Evolutionary conservation across 2,113 vertebrate genomes (phyloP).

Genomic region (Gymnogyps californianus): DNA sequence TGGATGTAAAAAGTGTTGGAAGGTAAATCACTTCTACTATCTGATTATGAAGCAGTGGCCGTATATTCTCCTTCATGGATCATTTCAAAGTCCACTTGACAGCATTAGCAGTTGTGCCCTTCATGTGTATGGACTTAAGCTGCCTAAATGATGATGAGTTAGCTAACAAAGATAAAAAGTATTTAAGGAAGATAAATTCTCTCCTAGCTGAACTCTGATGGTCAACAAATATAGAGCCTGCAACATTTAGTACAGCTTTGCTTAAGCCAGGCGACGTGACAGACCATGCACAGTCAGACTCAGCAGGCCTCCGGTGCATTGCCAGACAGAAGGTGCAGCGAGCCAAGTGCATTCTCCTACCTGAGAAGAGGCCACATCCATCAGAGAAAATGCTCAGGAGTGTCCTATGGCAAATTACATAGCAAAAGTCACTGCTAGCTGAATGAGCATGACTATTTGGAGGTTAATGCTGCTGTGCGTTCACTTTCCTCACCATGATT

Average conservation of each 20-base stretch:
- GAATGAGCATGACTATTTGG: not conserved
- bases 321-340: not conserved
- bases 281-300: not conserved
- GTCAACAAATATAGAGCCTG: constrained; percentile 37
- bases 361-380: not conserved
- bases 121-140: constrained; percentile 29
- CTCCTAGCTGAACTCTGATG: not conserved
- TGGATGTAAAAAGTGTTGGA: not conserved
- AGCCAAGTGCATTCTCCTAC: not conserved
- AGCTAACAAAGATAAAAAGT: constrained; percentile 63
- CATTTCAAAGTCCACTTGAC: constrained; percentile 1
- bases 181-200: constrained; percentile 64
- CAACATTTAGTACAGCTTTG: not conserved
- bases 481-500: not conserved
- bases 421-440: not conserved
- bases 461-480: not conserved
- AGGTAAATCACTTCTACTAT: constrained; percentile 3
- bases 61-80: constrained; percentile 18
- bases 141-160: constrained; percentile 54
- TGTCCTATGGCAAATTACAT: not conserved
- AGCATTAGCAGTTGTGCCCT: not conserved
- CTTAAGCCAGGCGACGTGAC: constrained; percentile 6
- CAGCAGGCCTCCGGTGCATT: not conserved
- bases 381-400: not conserved
- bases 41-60: not conserved